phyloP scores from a whole-genome alignment of 2,113 vertebrate genomes.

The Indicator indicator region DNA sequence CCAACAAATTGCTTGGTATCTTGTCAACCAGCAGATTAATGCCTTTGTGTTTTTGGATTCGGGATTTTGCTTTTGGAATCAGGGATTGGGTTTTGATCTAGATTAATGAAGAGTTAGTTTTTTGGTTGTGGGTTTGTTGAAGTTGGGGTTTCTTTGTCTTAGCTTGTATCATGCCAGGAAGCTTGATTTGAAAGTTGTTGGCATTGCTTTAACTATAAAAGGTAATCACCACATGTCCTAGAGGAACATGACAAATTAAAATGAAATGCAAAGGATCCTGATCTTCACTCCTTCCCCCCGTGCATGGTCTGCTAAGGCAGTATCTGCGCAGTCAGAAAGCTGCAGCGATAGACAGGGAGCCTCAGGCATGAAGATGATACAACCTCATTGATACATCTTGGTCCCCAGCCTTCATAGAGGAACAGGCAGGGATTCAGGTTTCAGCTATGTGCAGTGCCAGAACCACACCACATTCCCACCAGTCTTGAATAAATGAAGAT shows the following conservation, averaged over 20 bases:
- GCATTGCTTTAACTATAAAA: not conserved
- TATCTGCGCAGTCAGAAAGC: not conserved
- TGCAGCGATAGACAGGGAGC: not conserved
- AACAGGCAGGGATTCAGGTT: not conserved
- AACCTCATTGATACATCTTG: not conserved
- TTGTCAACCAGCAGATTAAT: not conserved
- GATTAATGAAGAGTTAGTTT: not conserved
- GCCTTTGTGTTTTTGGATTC: not conserved
- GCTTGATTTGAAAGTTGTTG: not conserved
- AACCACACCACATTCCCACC: not conserved
- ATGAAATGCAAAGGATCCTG: not conserved
- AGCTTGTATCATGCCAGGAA: not conserved
- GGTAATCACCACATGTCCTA: not conserved
- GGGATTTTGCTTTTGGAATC: no score
- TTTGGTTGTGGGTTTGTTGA: not conserved
- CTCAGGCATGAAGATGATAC: not conserved
- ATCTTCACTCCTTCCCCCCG: not conserved
- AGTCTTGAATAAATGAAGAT: not conserved
- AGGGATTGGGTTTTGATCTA: not conserved
- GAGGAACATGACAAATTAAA: not conserved
- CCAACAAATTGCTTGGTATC: not conserved
- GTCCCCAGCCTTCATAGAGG: not conserved
- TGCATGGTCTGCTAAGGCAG: not conserved
- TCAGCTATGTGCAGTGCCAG: not conserved
- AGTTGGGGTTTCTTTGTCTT: not conserved